Evolutionary conservation across 2,113 vertebrate genomes (phyloP).

Genomic region (Colaptes auratus): DNA sequence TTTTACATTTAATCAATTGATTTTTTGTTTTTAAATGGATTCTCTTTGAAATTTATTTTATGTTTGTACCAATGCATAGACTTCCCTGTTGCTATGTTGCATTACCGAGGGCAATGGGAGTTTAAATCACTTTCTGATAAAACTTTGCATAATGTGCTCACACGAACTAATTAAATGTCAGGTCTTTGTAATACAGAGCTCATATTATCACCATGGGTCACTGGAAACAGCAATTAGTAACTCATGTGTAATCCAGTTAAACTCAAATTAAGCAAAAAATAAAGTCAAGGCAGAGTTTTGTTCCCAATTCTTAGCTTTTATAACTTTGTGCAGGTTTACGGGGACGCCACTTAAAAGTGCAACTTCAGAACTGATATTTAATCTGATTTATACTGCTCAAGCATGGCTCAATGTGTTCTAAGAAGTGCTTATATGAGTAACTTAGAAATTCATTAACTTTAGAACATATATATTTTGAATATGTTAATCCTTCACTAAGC

Average conservation of each 20-base stretch:
- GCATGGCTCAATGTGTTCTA: conserved; percentile 26
- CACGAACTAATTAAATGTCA: conserved; percentile 77
- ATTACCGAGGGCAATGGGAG: conserved; percentile 30
- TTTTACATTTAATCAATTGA: conserved; percentile 46
- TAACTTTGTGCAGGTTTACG: conserved; percentile 65
- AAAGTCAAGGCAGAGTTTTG: conserved; percentile 63
- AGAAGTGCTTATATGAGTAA: not conserved
- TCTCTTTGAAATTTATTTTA: conserved; percentile 52
- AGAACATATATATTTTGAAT: conserved; percentile 12
- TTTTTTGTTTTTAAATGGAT: conserved; percentile 42
- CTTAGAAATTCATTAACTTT: conserved; percentile 47
- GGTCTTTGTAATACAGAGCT: conserved; percentile 74
- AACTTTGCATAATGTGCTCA: conserved; percentile 76
- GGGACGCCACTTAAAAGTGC: not conserved
- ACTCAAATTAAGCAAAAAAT: conserved; percentile 70
- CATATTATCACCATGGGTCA: conserved; percentile 70
- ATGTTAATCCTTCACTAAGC: conserved; percentile 25
- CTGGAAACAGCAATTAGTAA: conserved; percentile 75
- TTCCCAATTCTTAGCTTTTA: conserved; percentile 64
- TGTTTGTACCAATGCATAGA: not conserved
- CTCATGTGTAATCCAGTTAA: conserved; percentile 72
- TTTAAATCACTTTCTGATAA: conserved; percentile 69
- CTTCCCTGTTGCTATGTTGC: not conserved
- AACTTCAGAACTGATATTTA: not conserved
- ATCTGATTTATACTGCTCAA: conserved; percentile 39